Percentiles rank a stretch among this genome's conserved stretches.
phyloP scores from a whole-genome alignment of 2,888 invertebrate genomes.

The Aphodius granarius region DNA sequence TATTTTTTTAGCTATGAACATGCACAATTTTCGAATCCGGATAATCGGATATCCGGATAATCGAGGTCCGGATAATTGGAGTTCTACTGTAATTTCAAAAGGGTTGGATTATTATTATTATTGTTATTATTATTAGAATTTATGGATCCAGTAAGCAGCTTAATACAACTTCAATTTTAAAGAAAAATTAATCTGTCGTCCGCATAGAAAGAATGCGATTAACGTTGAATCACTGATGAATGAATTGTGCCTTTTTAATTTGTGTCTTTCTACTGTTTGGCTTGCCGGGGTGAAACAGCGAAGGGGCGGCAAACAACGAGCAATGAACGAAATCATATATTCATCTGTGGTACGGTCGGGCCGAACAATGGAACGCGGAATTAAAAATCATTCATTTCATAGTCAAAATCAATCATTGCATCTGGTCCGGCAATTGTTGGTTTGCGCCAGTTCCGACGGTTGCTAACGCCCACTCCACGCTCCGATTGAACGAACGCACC shows the following conservation, averaged over 20 bases:
- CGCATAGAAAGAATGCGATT: background rate
- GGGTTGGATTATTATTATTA: too few relatives aligned
- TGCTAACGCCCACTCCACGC: background rate
- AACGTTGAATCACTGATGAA: background rate
- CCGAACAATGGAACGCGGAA: conserved; percentile 49
- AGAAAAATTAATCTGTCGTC: too few relatives aligned
- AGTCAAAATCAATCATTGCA: conserved; percentile 52
- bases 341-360: conserved; percentile 46
- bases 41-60: too few relatives aligned
- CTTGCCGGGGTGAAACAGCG: conserved; percentile 36
- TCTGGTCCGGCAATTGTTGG: conserved; percentile 29
- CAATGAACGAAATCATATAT: conserved; percentile 54
- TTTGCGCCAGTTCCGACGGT: background rate
- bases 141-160: too few relatives aligned
- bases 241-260: conserved; percentile 44
- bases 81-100: too few relatives aligned
- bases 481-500: background rate
- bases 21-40: too few relatives aligned
- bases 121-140: too few relatives aligned
- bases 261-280: conserved; percentile 45
- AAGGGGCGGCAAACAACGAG: conserved; percentile 44
- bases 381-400: conserved; percentile 55
- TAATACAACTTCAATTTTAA: too few relatives aligned
- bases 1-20: too few relatives aligned
- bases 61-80: too few relatives aligned